Evolutionary conservation across 92 coral and sea anemone genomes (phyloP).

Genomic region (Scolanthus callimorphus): DNA sequence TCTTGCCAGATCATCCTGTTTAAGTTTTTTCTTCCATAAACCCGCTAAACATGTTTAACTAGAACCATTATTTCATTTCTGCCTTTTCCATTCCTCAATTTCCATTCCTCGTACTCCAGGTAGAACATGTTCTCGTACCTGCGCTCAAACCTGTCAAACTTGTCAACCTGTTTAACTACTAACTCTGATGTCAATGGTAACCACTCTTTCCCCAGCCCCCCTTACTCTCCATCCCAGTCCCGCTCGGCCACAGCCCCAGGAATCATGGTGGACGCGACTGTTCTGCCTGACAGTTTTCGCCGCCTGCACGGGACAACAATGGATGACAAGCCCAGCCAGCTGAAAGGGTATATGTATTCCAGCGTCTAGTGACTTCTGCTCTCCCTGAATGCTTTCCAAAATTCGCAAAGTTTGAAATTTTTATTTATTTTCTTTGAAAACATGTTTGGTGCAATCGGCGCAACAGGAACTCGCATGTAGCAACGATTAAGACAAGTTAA

Average conservation of each 20-base stretch:
- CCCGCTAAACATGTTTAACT: too few relatives aligned
- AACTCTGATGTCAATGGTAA: constrained; percentile 5
- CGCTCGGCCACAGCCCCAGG: constrained; percentile 19
- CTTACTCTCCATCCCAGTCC: constrained; percentile 17
- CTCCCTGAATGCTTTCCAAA: not conserved
- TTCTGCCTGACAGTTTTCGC: constrained; percentile 57
- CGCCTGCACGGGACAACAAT: constrained; percentile 46
- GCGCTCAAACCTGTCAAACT: not conserved
- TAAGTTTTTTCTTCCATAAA: too few relatives aligned
- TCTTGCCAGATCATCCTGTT: too few relatives aligned
- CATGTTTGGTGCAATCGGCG: too few relatives aligned
- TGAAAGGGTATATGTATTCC: not conserved
- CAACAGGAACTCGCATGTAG: too few relatives aligned
- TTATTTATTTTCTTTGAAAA: too few relatives aligned
- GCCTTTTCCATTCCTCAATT: too few relatives aligned
- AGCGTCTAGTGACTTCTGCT: not conserved
- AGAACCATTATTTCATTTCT: too few relatives aligned
- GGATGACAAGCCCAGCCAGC: constrained; percentile 13
- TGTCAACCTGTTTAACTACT: not conserved
- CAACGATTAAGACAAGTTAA: too few relatives aligned
- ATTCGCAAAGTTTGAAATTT: too few relatives aligned
- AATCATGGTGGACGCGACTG: constrained; percentile 29
- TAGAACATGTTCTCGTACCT: not conserved
- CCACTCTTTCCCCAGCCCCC: constrained; percentile 35
- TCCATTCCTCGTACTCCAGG: not conserved